Evolutionary conservation across 2,113 vertebrate species (phyloP).

Genomic region (Procapra przewalskii): DNA sequence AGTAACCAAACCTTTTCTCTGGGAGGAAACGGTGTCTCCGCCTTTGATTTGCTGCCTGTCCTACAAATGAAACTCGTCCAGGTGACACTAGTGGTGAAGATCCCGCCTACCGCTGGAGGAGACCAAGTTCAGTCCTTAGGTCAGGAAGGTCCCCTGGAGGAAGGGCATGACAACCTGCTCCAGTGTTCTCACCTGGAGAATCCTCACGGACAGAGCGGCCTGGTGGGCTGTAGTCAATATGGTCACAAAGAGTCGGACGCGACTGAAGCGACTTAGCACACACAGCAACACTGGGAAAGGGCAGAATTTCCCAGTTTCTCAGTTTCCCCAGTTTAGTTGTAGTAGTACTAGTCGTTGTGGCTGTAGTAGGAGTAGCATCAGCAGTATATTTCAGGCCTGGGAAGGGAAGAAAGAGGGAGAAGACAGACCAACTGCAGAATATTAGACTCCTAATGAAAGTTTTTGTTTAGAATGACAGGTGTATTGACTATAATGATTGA

Average conservation of each 20-base stretch:
- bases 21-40: not conserved
- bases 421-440: fast-evolving
- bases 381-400: not conserved
- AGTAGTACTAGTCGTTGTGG: fast-evolving
- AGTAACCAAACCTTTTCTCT: not conserved
- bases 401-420: fast-evolving
- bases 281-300: not conserved
- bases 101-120: not conserved
- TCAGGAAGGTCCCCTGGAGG: not conserved
- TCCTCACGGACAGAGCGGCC: not conserved
- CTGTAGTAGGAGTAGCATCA: not conserved
- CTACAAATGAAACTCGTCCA: not conserved
- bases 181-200: not conserved
- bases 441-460: not conserved
- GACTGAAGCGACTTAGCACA: not conserved
- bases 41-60: not conserved
- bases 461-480: not conserved
- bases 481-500: not conserved
- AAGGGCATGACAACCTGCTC: not conserved
- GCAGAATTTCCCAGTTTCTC: too few species aligned
- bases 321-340: not conserved
- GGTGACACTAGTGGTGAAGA: not conserved
- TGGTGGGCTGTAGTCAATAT: not conserved
- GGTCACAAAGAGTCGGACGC: not conserved
- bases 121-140: not conserved